Evolutionary conservation across 2,888 invertebrate species (phyloP), one percentile per base, ranked within the genome.

Genomic region (Xanthia togata): DNA sequence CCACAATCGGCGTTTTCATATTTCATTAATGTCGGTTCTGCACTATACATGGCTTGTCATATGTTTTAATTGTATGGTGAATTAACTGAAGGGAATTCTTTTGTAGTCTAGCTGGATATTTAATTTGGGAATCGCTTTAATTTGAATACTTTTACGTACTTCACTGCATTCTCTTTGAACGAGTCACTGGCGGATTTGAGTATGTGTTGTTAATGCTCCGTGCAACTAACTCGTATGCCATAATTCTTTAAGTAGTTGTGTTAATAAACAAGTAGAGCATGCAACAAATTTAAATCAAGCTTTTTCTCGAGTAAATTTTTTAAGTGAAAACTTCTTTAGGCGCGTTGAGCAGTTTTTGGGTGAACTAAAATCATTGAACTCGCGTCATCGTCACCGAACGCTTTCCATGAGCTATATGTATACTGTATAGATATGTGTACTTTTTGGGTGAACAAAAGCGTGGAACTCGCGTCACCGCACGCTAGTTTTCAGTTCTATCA

Each of bases 1-100:
- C 83, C 86, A 64, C 88, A 80, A 26, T 64, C 75, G 68, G 41
- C 67, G 64, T 79, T 79, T 83, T 83, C 83, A 87, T 85, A 83
- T 85, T 87, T 76, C 81, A 87, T 79, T 85, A 81, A 87, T 76
- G 75, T 82, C 26, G 35, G 11, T 69, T 60, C 44, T 68, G 64
- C 59, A 5, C 26, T 78, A 4, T 79, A 55, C 59, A 35, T 6
- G 31, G n/a, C 23, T 31, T 6, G 14, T 31, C 31, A 35, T 59
- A 64, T 70, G n/a, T 72, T 68, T 64, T 38, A 74, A 73, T 73
- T 76, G 82, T 73, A 59, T 67, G 12, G 65, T 68, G 31, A 53
- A 73, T 73, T 71, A 60, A 59, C 47, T 47, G 50, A 41, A 47
- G n/a, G 20, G n/a, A 74, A 62, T 47, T 55, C 47, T 76, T 81